phyloP scores from a whole-genome alignment of 2,797 vertebrate genomes.

The Picus viridis region DNA sequence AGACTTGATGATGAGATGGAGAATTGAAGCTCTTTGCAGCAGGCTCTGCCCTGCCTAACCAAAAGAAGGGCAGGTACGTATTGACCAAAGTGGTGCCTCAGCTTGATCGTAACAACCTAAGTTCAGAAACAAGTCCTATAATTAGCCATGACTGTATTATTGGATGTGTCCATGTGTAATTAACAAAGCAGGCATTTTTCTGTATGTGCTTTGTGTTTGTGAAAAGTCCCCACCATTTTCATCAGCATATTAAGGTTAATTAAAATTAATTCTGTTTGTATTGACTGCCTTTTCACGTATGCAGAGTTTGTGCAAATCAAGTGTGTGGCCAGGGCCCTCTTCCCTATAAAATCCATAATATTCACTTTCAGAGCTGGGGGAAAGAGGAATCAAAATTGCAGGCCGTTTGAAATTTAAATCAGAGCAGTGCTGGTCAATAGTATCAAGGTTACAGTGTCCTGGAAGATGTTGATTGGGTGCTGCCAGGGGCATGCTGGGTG shows the following conservation, averaged over 20 bases:
- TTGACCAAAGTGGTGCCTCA: not conserved
- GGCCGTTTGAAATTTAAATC: conserved; percentile 84
- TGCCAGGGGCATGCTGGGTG: not conserved
- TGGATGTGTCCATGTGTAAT: conserved; percentile 58
- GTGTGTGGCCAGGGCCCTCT: conserved; percentile 64
- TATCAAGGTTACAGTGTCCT: conserved; percentile 61
- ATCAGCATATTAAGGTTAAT: conserved; percentile 82
- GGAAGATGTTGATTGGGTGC: conserved; percentile 51
- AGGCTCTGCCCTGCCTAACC: not conserved
- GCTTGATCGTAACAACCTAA: not conserved
- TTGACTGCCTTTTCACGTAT: conserved; percentile 81
- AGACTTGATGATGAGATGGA: not conserved
- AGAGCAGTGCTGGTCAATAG: conserved; percentile 77
- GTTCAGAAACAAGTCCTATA: conserved; percentile 47
- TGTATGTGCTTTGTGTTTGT: conserved; percentile 39
- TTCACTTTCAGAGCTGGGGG: conserved; percentile 75
- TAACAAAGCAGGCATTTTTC: conserved; percentile 67
- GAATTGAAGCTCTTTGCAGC: not conserved
- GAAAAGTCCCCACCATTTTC: conserved; percentile 72
- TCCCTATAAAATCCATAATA: conserved; percentile 82
- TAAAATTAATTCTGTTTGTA: conserved; percentile 83
- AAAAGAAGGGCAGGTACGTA: not conserved
- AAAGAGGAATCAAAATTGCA: conserved; percentile 74
- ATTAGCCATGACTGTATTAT: conserved; percentile 65
- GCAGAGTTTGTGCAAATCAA: conserved; percentile 76